Evolutionary conservation across 2,888 invertebrate species (phyloP).

Genomic region (Papilio demoleus): DNA sequence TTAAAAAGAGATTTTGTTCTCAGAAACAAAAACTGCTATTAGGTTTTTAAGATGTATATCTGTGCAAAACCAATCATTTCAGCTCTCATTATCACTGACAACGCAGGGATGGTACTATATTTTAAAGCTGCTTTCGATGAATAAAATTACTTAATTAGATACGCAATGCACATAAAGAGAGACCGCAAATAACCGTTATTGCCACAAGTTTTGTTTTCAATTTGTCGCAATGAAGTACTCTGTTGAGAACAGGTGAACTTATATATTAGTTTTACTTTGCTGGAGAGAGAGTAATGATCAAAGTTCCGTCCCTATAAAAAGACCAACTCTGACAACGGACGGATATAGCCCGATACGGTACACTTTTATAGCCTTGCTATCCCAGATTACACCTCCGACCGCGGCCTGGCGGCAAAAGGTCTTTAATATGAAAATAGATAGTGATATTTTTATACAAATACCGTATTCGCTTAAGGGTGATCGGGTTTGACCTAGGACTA

Average conservation of each 20-base stretch:
- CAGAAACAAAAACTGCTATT: too few relatives aligned
- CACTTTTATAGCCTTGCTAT: constrained; percentile 53
- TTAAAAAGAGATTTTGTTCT: too few relatives aligned
- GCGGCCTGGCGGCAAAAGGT: constrained; percentile 18
- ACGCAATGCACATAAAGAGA: constrained; percentile 5
- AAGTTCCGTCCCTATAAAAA: constrained; percentile 41
- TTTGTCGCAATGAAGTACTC: constrained; percentile 48
- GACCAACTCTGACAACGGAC: constrained; percentile 36
- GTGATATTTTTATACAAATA: constrained; percentile 16
- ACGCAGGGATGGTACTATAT: too few relatives aligned
- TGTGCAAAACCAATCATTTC: too few relatives aligned
- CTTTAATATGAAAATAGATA: constrained; percentile 28
- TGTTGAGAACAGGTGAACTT: constrained; percentile 41
- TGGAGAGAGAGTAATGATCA: constrained; percentile 22
- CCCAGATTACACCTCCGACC: constrained; percentile 42
- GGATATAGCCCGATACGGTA: constrained; percentile 57
- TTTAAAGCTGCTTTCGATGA: background rate
- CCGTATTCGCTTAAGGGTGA: constrained; percentile 12
- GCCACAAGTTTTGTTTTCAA: constrained; percentile 25
- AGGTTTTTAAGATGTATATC: too few relatives aligned
- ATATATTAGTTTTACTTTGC: constrained; percentile 20
- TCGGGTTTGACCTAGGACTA: constrained; percentile 6
- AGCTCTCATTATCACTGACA: too few relatives aligned
- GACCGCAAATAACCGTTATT: constrained; percentile 14
- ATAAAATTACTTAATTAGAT: background rate